Evolutionary conservation across 2,888 invertebrate species (phyloP), one percentile per base, ranked within the genome.

Genomic region (Ephialtes manifestator): DNA sequence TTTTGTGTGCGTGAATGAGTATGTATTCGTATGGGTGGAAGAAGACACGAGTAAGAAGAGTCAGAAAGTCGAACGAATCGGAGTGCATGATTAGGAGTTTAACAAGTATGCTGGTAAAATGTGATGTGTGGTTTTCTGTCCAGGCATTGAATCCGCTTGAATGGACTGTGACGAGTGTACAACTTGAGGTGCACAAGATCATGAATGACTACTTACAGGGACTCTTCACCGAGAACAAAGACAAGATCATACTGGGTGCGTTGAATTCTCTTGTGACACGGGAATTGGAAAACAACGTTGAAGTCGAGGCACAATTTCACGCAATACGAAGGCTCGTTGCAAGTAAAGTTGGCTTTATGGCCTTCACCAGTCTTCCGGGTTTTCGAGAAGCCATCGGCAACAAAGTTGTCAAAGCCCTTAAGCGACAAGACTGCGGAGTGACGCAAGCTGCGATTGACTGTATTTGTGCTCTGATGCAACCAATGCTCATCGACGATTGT

Each of bases 371-470:
- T 87, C 95, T 99, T 86, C 96, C 97, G 70, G 98, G 98, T 85
- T 98, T 99, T 95, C 97, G 99, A 75, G 99, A 99, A 95, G 97
- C 98, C 92, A 96, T 99, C 86, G 99, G 99, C 67, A 95, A 96
- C 76, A 98, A 98, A 93, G 98, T 99, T 5, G 98, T 99, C 58
- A 96, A 96, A 84, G 98, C 99, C 0, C 94, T 99, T 83, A 97
- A 98, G 78, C 96, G 97, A 88, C 98, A 98, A 88, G 97, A 98
- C 90, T 96, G 97, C 88, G 98, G 98, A 10, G 97, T 99, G 39
- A 97, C 99, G 15, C 98, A 99, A 95, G 98, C 99, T 4, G 99
- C 99, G 4, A 96, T 99, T 77, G 99, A 99, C 95, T 99, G 99
- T 95, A 96, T 99, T 84, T 99, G 99, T 94, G 98, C 99, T 18